Percentiles rank a stretch among this genome's conserved stretches.
phyloP scores from a whole-genome alignment of 2,797 vertebrate species.

The Periparus ater region DNA sequence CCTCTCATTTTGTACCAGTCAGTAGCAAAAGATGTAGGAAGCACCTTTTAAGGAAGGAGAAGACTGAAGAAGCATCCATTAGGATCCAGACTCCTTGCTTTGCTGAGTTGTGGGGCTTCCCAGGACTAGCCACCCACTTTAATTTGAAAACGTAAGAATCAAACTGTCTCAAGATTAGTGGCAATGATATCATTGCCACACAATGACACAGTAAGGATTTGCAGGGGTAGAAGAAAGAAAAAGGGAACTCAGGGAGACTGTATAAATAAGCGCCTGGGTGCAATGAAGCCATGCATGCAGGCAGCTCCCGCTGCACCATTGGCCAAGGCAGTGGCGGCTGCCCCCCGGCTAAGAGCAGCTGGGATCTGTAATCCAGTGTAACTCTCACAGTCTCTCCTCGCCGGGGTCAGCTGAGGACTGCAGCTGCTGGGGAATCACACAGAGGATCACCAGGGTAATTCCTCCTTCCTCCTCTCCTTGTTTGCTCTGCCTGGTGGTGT shows the following conservation, averaged over 20 bases:
- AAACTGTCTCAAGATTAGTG: background rate
- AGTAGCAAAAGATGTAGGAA: background rate
- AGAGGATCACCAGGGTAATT: slow-evolving; percentile 35
- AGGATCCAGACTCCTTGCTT: background rate
- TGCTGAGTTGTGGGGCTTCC: background rate
- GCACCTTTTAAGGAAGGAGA: background rate
- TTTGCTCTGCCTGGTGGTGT: background rate
- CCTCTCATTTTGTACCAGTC: background rate
- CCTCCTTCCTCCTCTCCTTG: background rate
- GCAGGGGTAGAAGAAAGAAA: background rate
- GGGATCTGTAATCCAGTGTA: slow-evolving; percentile 40
- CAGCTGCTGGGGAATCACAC: slow-evolving; percentile 44
- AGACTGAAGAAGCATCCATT: background rate
- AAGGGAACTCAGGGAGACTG: background rate
- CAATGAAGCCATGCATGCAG: background rate
- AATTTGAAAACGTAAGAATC: background rate
- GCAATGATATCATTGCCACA: background rate
- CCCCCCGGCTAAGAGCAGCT: slow-evolving; percentile 32
- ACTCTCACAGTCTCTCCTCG: slow-evolving; percentile 12
- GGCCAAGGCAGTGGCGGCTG: background rate
- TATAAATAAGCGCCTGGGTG: background rate
- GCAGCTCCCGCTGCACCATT: background rate
- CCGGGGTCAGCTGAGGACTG: slow-evolving; percentile 47
- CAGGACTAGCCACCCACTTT: background rate
- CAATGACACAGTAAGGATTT: background rate